Evolutionary conservation across 2,888 invertebrate genomes (phyloP), one percentile per base, ranked within the genome.

Genomic region (Ptychoptera albimana): DNA sequence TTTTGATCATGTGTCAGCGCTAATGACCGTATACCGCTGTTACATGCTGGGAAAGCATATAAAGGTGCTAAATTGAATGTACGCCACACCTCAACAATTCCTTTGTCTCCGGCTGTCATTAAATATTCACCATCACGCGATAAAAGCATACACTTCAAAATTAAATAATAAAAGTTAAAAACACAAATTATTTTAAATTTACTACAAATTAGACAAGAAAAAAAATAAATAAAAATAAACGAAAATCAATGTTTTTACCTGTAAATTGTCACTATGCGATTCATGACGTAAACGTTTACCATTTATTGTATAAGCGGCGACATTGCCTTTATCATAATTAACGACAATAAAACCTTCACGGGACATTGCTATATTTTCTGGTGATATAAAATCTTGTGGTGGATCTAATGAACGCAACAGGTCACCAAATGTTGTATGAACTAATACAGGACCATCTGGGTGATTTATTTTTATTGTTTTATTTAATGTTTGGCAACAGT

Each of bases 81-180:
- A 61, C 97, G 77, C 93, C 96, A 94, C 50, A 99, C 93, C 71
- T 96, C 93, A 53, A 97, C 96, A 54, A 94, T 87, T 50, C 97
- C 97, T 60, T 84, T 86, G 62, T 92, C 93, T 12, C 96, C 96
- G 50, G 93, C 97, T 54, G 94, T 86, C 78, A 96, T 91, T 64
- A 98, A 74, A 70, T 97, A 98, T 71, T 98, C 97, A 51, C 98
- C 98, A 71, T 98, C 97, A 46, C 97, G 82, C 52, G 93, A 96
- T 61, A 97, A 70, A 57, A 86, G 74, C 74, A 91, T 75, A 69
- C 89, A 88, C 88, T 89, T 65, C 12, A 67, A 66, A 49, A 48
- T 37, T 51, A 48, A 45, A 42, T 42, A 37, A n/a, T 12, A 11
- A 34, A 8, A 11, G 2, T 31, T 14, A 42, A 13, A 2, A 15